phyloP scores from a whole-genome alignment of 2,888 invertebrate species.

The Dryobota labecula region DNA sequence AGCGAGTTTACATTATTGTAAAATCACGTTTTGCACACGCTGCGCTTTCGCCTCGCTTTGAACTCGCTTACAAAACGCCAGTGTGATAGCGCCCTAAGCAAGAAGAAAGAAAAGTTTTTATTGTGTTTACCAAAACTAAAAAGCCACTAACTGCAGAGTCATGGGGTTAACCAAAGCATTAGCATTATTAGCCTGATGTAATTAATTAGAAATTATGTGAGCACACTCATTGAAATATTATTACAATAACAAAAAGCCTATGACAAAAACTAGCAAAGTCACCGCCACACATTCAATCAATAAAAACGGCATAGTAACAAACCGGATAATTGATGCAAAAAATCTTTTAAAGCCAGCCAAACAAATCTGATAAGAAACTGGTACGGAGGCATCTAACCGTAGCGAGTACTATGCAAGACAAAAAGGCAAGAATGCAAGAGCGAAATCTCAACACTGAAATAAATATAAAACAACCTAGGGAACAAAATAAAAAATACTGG shows the following conservation, averaged over 20 bases:
- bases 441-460: conserved; percentile 48
- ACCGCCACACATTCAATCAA: conserved; percentile 51
- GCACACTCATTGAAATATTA: conserved; percentile 16
- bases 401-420: conserved; percentile 62
- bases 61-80: too few species aligned
- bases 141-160: background rate
- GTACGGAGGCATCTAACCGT: conserved; percentile 65
- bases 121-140: background rate
- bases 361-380: conserved; percentile 73
- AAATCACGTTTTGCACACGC: too few species aligned
- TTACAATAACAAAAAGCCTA: conserved; percentile 44
- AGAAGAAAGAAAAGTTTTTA: background rate
- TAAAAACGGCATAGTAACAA: conserved; percentile 63
- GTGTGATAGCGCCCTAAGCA: too few species aligned
- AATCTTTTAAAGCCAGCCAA: conserved; percentile 67
- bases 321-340: conserved; percentile 73
- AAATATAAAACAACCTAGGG: conserved; percentile 49
- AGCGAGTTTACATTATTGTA: too few species aligned
- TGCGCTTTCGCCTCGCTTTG: too few species aligned
- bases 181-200: background rate
- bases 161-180: background rate
- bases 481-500: conserved; percentile 41
- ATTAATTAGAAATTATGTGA: conserved; percentile 21
- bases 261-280: conserved; percentile 47
- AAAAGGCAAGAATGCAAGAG: conserved; percentile 62